These are phyloP conservation scores for Rhinichthys osculus DNA, from an alignment of 2,797 vertebrate genomes.

Conservation along the genomic window DNA sequence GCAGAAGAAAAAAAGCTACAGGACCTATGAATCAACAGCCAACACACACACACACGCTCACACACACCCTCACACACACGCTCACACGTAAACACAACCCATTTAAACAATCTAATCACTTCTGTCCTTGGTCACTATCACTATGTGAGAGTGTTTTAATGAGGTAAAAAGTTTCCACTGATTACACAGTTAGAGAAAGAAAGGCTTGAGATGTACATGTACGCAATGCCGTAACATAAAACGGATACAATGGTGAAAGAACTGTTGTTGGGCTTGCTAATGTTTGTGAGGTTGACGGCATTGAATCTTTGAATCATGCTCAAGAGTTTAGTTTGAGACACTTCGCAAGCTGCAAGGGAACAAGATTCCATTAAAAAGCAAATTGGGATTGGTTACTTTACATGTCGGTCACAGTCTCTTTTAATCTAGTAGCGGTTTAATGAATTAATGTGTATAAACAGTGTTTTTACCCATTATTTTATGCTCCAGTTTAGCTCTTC, in stretches of 20 bases:
- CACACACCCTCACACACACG: too few species aligned
- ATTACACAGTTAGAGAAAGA: background rate
- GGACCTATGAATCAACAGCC: background rate
- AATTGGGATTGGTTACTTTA: background rate
- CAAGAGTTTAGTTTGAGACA: background rate
- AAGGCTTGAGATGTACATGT: background rate
- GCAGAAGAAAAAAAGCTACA: background rate
- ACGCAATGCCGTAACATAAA: background rate
- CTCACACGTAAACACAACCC: too few species aligned
- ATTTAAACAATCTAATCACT: constrained; percentile 24
- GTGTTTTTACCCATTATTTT: background rate
- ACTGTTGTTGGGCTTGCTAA: background rate
- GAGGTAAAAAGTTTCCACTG: constrained; percentile 18
- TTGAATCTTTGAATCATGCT: background rate
- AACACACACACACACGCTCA: background rate
- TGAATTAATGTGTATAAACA: background rate
- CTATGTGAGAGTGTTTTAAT: constrained; percentile 5
- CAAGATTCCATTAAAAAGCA: background rate
- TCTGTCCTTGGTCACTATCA: constrained; percentile 13
- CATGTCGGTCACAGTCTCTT: background rate
- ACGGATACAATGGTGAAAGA: background rate
- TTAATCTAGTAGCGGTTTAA: background rate
- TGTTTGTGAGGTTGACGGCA: background rate
- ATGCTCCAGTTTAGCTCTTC: background rate
- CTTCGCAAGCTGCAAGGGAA: background rate